A percentile compares a stretch with the other conserved stretches of the same genome.
phyloP scores from a whole-genome alignment of 1,140 invertebrate species.

The Brachionus plicatilis region DNA sequence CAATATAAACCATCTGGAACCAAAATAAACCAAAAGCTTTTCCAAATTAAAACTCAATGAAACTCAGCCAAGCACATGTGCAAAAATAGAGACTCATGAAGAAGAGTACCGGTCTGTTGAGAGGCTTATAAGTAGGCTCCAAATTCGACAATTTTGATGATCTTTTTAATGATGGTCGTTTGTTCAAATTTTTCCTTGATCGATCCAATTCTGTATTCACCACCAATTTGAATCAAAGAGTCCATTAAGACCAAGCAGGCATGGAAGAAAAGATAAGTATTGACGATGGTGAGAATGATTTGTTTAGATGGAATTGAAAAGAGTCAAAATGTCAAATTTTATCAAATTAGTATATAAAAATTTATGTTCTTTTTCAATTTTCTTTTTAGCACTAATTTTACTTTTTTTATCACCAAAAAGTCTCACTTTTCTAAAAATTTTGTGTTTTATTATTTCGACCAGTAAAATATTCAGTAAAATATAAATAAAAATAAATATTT shows the following conservation, averaged over 20 bases:
- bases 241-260: background rate
- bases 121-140: background rate
- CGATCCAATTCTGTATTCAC: background rate
- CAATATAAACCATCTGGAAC: background rate
- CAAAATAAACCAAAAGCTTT: background rate
- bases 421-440: no score
- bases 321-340: no score
- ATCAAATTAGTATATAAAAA: no score
- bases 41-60: background rate
- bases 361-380: no score
- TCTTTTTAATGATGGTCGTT: background rate
- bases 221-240: background rate
- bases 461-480: no score
- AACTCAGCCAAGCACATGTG: background rate
- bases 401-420: no score
- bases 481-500: no score
- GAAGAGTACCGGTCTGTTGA: background rate
- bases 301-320: slow-evolving; percentile 16
- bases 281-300: background rate
- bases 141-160: slow-evolving; percentile 40
- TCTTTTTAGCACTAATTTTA: no score
- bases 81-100: background rate
- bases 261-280: background rate
- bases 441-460: no score
- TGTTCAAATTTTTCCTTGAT: background rate